Evolutionary conservation across 2,797 vertebrate genomes (phyloP).

Genomic region (Calcarius lapponicus): DNA sequence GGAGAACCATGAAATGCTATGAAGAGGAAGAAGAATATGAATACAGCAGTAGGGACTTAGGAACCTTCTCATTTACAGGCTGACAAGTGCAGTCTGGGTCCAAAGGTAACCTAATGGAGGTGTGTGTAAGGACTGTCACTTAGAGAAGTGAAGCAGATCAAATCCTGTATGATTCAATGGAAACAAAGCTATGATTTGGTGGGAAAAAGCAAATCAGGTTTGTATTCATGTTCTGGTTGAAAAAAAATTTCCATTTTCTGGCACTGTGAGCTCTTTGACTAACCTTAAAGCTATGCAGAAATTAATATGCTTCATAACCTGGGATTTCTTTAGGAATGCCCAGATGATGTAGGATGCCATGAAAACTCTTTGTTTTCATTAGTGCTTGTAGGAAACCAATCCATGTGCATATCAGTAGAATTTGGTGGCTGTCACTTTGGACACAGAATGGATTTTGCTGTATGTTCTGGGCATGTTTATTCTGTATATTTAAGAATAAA

Average conservation of each 20-base stretch:
- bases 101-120: not conserved
- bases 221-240: not conserved
- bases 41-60: not conserved
- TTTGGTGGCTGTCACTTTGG: not conserved
- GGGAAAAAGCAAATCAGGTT: not conserved
- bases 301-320: not conserved
- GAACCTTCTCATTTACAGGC: not conserved
- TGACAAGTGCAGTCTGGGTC: not conserved
- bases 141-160: not conserved
- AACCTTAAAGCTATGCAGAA: not conserved
- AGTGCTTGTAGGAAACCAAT: not conserved
- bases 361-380: not conserved
- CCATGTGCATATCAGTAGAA: not conserved
- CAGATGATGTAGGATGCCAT: not conserved
- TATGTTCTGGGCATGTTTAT: not conserved
- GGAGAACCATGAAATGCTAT: not conserved
- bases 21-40: not conserved
- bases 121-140: not conserved
- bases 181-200: not conserved
- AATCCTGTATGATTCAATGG: not conserved
- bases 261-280: not conserved
- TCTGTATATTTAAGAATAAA: not conserved
- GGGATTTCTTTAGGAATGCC: not conserved
- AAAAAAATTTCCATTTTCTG: not conserved
- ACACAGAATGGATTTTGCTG: not conserved